phyloP scores from a whole-genome alignment of 2,888 invertebrate species.

The Microplitis manilae region DNA sequence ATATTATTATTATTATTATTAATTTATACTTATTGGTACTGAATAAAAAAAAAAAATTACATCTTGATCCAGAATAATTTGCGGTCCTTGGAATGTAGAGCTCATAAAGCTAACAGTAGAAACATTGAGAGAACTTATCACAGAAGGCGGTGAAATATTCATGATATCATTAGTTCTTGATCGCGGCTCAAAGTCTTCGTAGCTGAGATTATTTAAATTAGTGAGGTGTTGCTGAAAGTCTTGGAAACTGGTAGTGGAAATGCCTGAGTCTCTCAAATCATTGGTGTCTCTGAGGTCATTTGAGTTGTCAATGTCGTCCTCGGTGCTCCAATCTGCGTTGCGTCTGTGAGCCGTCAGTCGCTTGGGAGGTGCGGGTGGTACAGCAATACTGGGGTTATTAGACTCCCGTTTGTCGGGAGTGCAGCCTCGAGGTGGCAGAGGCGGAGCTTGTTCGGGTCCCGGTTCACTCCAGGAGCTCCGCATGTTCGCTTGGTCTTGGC shows the following conservation, averaged over 20 bases:
- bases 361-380: conserved; percentile 73
- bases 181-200: conserved; percentile 71
- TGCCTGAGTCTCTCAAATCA: conserved; percentile 75
- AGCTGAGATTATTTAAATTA: conserved; percentile 70
- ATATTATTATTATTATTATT: neutral
- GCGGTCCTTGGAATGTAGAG: conserved; percentile 63
- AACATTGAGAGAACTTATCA: conserved; percentile 64
- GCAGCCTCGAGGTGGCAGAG: conserved; percentile 85
- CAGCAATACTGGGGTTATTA: conserved; percentile 68
- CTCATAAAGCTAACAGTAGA: conserved; percentile 64
- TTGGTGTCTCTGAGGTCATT: conserved; percentile 58
- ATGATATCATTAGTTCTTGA: conserved; percentile 68
- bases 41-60: conserved; percentile 48
- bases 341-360: conserved; percentile 65
- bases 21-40: neutral
- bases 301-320: conserved; percentile 61
- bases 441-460: conserved; percentile 77
- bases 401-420: conserved; percentile 76
- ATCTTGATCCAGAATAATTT: conserved; percentile 63
- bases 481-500: conserved; percentile 70
- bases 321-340: conserved; percentile 65
- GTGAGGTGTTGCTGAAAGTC: conserved; percentile 69
- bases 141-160: conserved; percentile 69
- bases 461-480: conserved; percentile 76
- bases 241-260: conserved; percentile 70